Percentiles rank a stretch among this genome's conserved stretches.
Evolutionary conservation across 2,888 invertebrate species (phyloP).

Genomic region (Liopterus haemorrhoidalis): DNA sequence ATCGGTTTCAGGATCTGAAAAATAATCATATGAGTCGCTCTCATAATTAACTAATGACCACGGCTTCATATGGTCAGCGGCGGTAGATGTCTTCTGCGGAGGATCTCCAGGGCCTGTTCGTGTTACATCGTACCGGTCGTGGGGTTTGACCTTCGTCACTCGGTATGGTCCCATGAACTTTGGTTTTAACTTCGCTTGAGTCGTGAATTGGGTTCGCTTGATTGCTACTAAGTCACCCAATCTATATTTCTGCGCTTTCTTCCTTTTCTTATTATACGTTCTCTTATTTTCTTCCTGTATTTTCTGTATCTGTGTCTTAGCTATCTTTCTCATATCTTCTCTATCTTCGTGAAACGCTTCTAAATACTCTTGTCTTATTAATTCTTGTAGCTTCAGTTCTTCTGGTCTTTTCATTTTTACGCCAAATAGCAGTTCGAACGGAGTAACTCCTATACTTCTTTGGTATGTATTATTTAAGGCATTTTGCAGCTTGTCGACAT

Average conservation of each 20-base stretch:
- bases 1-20: no score
- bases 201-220: conserved; percentile 27
- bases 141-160: conserved; percentile 24
- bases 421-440: conserved; percentile 22
- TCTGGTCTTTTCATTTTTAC: conserved; percentile 20
- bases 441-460: conserved; percentile 16
- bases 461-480: conserved; percentile 19
- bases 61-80: no score
- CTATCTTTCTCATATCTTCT: conserved; percentile 12
- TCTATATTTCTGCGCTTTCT: conserved; percentile 22
- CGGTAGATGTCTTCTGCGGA: no score
- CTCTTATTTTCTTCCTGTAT: conserved; percentile 24
- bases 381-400: conserved; percentile 13
- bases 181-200: conserved; percentile 27
- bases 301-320: conserved; percentile 22
- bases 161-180: conserved; percentile 31
- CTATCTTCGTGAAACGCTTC: conserved; percentile 18
- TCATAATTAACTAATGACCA: no score
- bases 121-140: conserved; percentile 29
- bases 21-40: no score
- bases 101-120: no score
- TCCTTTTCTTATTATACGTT: conserved; percentile 16
- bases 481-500: conserved; percentile 14
- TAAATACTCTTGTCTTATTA: conserved; percentile 24
- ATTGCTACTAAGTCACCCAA: conserved; percentile 28